These are phyloP conservation scores for Catharus fuscescens DNA, from an alignment of 2,113 vertebrate species.

Conservation along the genomic window DNA sequence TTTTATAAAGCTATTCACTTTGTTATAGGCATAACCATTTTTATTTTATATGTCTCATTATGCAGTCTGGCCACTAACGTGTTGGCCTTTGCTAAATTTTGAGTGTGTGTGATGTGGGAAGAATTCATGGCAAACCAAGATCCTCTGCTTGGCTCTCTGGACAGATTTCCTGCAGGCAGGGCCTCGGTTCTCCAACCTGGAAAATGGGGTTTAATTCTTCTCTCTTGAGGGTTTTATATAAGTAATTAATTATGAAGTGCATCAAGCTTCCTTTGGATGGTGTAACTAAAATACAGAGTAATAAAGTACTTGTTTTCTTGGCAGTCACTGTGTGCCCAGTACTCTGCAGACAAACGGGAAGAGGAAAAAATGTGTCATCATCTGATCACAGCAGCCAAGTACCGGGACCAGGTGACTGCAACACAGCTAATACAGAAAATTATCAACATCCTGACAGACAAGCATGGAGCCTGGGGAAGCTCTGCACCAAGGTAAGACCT, in stretches of 20 bases:
- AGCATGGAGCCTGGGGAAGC: constrained; percentile 94
- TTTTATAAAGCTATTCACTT: background rate
- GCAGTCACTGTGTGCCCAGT: constrained; percentile 93
- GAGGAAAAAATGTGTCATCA: constrained; percentile 99
- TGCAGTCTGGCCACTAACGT: fast-evolving
- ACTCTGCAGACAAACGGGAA: constrained; percentile 93
- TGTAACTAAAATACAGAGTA: background rate
- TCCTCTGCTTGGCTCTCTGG: background rate
- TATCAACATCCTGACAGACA: constrained; percentile 95
- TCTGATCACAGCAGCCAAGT: constrained; percentile 94
- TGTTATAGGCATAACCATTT: background rate
- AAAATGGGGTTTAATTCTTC: background rate
- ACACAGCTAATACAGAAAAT: constrained; percentile 98
- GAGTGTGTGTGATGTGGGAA: background rate
- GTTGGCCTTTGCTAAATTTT: background rate
- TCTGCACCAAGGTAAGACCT: constrained; percentile 84
- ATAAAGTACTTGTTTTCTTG: background rate
- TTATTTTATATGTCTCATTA: background rate
- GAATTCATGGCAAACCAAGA: background rate
- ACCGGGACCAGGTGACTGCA: constrained; percentile 93
- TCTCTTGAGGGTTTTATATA: background rate
- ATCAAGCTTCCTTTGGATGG: background rate
- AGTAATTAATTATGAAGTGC: background rate
- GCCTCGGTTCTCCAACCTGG: background rate
- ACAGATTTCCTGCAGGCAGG: background rate